phyloP scores from a whole-genome alignment of 2,797 vertebrate species.

The Molothrus aeneus region DNA sequence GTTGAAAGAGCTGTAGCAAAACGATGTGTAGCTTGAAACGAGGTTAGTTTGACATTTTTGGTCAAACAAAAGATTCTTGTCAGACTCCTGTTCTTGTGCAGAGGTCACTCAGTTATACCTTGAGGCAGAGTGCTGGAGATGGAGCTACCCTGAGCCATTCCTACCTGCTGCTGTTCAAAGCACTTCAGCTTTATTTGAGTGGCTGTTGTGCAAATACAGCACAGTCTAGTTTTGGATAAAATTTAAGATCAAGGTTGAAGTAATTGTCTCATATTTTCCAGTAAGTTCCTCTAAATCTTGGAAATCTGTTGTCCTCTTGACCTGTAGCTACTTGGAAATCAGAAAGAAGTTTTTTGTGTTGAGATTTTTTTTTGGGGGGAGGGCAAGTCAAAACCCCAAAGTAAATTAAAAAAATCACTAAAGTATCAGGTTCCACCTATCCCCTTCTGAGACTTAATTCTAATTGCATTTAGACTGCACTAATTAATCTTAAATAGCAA shows the following conservation, averaged over 20 bases:
- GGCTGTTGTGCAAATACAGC: neutral
- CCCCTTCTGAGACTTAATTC: neutral
- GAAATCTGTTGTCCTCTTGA: neutral
- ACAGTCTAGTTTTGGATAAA: neutral
- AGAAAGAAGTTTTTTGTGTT: neutral
- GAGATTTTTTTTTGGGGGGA: neutral
- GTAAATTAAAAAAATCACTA: neutral
- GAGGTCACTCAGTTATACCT: neutral
- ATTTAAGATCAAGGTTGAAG: neutral
- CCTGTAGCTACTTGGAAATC: neutral
- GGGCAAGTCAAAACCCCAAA: neutral
- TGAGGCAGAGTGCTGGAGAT: neutral
- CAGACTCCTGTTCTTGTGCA: neutral
- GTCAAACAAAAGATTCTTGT: neutral
- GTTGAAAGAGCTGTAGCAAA: neutral
- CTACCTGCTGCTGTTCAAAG: neutral
- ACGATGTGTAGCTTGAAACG: neutral
- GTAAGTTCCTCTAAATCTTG: neutral
- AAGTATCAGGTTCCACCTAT: neutral
- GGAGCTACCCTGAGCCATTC: neutral
- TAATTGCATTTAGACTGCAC: neutral
- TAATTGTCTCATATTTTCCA: neutral
- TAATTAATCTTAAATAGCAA: neutral
- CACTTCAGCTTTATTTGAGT: neutral
- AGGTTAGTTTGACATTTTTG: neutral